A percentile compares a stretch with the other conserved stretches of the same genome.
phyloP scores from a whole-genome alignment of 2,888 invertebrate genomes.

The Melinaea menophilus region DNA sequence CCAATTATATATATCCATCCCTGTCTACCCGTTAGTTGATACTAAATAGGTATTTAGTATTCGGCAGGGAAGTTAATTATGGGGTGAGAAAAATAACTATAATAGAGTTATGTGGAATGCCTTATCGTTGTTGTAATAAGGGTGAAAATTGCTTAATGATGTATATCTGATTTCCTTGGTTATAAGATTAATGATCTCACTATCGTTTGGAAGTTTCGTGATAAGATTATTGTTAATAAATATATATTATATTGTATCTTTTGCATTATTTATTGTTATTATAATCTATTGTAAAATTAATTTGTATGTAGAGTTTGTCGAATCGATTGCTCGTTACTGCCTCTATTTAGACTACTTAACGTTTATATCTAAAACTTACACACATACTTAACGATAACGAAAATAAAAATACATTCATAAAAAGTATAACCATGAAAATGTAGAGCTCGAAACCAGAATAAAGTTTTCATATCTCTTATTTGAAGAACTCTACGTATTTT shows the following conservation, averaged over 20 bases:
- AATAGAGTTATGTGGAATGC: conserved; percentile 11
- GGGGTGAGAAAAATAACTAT: conserved; percentile 65
- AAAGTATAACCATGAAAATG: too few relatives aligned
- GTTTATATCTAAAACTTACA: too few relatives aligned
- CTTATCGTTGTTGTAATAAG: conserved; percentile 30
- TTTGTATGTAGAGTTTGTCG: too few relatives aligned
- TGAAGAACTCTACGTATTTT: too few relatives aligned
- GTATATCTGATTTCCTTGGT: conserved; percentile 15
- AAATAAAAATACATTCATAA: too few relatives aligned
- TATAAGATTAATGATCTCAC: conserved; percentile 24
- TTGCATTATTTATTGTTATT: too few relatives aligned
- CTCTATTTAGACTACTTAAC: too few relatives aligned
- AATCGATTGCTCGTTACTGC: too few relatives aligned
- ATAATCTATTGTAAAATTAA: too few relatives aligned
- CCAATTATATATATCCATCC: conserved; percentile 34
- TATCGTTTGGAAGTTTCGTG: background rate
- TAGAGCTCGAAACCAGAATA: too few relatives aligned
- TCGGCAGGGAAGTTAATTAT: conserved; percentile 72
- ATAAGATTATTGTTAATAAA: conserved; percentile 2
- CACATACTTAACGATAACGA: too few relatives aligned
- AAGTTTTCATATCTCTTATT: too few relatives aligned
- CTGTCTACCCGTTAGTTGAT: conserved; percentile 52
- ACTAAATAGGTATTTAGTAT: conserved; percentile 77
- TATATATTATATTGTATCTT: background rate
- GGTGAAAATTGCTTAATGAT: conserved; percentile 35